Percentiles rank a stretch among this genome's conserved stretches.
Conservation (phyloP, 1,140 invertebrate species). For the Heliconius himera region DNA sequence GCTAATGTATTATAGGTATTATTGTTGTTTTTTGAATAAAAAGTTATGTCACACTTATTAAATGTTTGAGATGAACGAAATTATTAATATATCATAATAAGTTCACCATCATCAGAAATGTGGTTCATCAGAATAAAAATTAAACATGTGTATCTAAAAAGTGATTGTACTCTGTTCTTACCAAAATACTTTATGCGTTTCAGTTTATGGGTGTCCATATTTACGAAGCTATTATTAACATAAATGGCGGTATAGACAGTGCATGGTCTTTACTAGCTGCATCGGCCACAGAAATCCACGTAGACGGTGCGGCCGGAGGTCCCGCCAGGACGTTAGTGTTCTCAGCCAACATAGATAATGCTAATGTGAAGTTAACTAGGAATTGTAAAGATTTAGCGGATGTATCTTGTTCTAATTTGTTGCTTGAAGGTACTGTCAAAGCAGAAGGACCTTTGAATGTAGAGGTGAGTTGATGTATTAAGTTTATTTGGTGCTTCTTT, state of each 20-base stretch:
- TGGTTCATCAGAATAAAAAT: no score
- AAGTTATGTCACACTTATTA: no score
- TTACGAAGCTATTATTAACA: slow-evolving; percentile 89
- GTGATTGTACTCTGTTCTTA: neutral
- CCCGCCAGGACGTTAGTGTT: slow-evolving; percentile 87
- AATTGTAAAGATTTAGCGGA: slow-evolving; percentile 84
- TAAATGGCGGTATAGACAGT: slow-evolving; percentile 77
- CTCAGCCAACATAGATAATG: slow-evolving; percentile 85
- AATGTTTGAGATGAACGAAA: no score
- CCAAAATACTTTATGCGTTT: slow-evolving; percentile 22
- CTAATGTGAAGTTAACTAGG: slow-evolving; percentile 61
- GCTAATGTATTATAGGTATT: no score
- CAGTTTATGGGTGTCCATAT: slow-evolving; percentile 94
- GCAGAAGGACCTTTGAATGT: slow-evolving; percentile 89
- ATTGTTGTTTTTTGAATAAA: no score
- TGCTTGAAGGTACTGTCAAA: slow-evolving; percentile 85
- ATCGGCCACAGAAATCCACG: slow-evolving; percentile 87
- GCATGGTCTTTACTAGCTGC: slow-evolving; percentile 87
- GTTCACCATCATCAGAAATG: no score
- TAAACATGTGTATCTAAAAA: no score
- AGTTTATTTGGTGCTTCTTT: neutral
- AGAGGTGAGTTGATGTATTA: slow-evolving; percentile 81
- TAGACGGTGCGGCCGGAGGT: slow-evolving; percentile 86
- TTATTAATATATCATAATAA: no score
- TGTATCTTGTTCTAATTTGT: slow-evolving; percentile 81